These are phyloP conservation scores for Catocala sponsa DNA, from an alignment of 2,888 invertebrate genomes.

Conservation along the genomic window DNA sequence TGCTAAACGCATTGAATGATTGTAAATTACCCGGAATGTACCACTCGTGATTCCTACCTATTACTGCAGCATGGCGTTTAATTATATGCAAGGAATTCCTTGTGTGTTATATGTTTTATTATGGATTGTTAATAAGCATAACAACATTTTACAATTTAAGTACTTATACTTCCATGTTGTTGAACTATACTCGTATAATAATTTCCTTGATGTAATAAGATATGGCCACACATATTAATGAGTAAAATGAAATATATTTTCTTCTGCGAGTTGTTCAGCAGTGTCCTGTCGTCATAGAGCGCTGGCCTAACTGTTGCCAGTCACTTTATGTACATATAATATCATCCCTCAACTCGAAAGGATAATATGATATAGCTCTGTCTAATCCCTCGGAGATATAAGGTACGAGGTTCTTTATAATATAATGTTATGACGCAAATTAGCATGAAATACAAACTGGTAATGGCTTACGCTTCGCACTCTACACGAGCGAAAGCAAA, in stretches of 20 bases:
- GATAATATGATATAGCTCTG: too few species aligned
- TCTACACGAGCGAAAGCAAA: conserved; percentile 28
- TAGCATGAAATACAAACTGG: conserved; percentile 27
- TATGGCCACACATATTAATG: conserved; percentile 19
- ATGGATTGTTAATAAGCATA: conserved; percentile 58
- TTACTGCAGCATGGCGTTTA: conserved; percentile 76
- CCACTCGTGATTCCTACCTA: conserved; percentile 73
- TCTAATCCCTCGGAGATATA: too few species aligned
- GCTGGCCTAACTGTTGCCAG: too few species aligned
- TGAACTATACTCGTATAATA: too few species aligned
- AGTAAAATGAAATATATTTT: too few species aligned
- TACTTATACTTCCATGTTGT: conserved; percentile 8
- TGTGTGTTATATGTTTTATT: conserved; percentile 43
- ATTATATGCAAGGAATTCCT: conserved; percentile 70
- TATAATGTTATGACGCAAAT: background rate
- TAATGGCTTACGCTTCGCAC: conserved; percentile 14
- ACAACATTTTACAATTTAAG: conserved; percentile 30
- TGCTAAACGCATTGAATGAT: conserved; percentile 78
- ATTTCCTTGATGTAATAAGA: conserved; percentile 8
- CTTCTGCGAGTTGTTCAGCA: too few species aligned
- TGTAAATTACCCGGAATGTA: conserved; percentile 80
- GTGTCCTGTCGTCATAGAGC: too few species aligned
- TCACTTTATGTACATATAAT: too few species aligned
- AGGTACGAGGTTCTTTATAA: too few species aligned
- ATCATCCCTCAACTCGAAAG: too few species aligned